Base-by-base conservation (phyloP, 2,797 vertebrate species). In the Parambassis ranga region DNA sequence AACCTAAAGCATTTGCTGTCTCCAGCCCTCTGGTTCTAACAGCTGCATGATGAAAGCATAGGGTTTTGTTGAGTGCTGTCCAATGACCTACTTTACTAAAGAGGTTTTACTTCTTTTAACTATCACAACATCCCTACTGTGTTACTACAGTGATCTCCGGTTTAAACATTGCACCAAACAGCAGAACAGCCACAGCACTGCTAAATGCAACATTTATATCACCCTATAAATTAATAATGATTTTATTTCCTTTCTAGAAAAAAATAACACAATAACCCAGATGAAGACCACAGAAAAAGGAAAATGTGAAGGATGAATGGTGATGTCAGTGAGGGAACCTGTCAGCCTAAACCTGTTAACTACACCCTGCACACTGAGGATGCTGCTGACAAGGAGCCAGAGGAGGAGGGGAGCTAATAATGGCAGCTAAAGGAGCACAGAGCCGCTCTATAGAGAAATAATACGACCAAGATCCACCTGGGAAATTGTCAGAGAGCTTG, bases 41-140 rank as follows among this genome's bases (percentile, higher is more conserved):
- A 46, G 41, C 64, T 72, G 53, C 36, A 71, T 42, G 65, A 65
- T 44, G 64, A 70, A 61, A 71, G 73, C 67, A 75, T 60, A 66
- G 36, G 42, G 56, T 81, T 80, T 63, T 50, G 65, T 62, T 77
- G 74, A 75, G 52, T 83, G 71, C 66, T 75, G 71, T 79, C 59
- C 74, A 72, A 39, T 91, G 90, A 91, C 90, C 90, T 89, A 92
- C 84, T 88, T 92, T 83, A 53, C 26, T 20, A 73, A 79, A 73
- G 60, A 83, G 85, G 62, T 81, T 84, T 88, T 86, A 73, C 50
- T 85, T 66, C 23, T 68, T 53, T 47, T 14, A 52, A 63, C 72
- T 47, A 65, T 35, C 59, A 70, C 6, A 2, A 23, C 51, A 75
- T 50, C 60, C 33, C 14, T 31, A 4, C 64, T 51, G 8, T 2